phyloP scores from a whole-genome alignment of 2,888 invertebrate genomes.

The Chouioia cunea region DNA sequence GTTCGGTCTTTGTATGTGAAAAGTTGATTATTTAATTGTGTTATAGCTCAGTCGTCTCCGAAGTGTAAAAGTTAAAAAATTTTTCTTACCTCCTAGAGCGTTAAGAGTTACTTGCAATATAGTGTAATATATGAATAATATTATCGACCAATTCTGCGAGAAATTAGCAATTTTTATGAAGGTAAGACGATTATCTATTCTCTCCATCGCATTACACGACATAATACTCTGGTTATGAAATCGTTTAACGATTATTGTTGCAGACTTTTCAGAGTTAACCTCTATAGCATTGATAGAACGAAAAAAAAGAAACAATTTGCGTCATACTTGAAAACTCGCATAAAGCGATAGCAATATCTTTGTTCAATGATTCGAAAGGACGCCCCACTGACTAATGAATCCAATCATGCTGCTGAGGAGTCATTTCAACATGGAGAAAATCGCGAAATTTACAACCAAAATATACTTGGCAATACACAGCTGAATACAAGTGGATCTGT shows the following conservation, averaged over 20 bases:
- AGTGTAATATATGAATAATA: constrained; percentile 33
- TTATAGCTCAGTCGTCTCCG: constrained; percentile 2
- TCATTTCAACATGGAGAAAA: constrained; percentile 26
- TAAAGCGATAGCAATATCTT: constrained; percentile 1
- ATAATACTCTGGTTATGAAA: constrained; percentile 1
- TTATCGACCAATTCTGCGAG: constrained; percentile 4
- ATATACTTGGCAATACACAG: constrained; percentile 9
- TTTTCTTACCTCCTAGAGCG: constrained; percentile 9
- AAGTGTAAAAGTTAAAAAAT: constrained; percentile 3
- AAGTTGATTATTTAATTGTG: constrained; percentile 9
- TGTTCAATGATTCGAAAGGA: constrained; percentile 36
- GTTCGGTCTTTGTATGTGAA: background rate
- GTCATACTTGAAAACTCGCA: constrained; percentile 10
- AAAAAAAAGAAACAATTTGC: constrained; percentile 1
- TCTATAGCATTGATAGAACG: background rate
- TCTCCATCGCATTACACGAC: background rate
- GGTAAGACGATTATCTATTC: constrained; percentile 15
- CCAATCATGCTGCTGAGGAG: constrained; percentile 24
- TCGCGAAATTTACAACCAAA: constrained; percentile 19
- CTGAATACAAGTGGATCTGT: constrained; percentile 7
- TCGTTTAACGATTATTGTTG: constrained; percentile 16
- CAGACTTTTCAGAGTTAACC: constrained; percentile 26
- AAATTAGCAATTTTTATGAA: constrained; percentile 28
- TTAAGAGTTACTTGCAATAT: constrained; percentile 25
- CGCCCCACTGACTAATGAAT: constrained; percentile 29